phyloP scores from a whole-genome alignment of 2,888 invertebrate species.

The Morpho achilles region DNA sequence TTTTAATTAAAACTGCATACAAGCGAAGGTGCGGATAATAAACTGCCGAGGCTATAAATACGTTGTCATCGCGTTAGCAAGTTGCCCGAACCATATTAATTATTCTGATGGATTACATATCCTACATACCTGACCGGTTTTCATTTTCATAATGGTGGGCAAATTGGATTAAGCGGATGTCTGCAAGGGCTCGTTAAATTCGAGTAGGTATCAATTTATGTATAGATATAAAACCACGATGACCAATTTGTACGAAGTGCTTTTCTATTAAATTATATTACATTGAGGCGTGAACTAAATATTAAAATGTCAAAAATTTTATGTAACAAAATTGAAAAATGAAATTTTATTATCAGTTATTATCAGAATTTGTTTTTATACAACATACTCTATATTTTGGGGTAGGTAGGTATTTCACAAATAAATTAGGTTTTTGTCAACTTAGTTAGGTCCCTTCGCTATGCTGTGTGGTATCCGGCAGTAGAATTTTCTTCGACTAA shows the following conservation, averaged over 20 bases:
- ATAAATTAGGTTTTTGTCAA: too few relatives aligned
- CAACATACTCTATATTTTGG: too few relatives aligned
- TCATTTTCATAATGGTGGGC: slow-evolving; percentile 31
- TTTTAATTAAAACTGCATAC: slow-evolving; percentile 14
- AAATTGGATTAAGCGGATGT: slow-evolving; percentile 32
- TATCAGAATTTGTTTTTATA: too few relatives aligned
- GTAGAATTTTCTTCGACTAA: too few relatives aligned
- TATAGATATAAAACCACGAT: slow-evolving; percentile 5
- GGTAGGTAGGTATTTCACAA: too few relatives aligned
- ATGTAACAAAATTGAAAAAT: background rate
- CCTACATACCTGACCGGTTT: slow-evolving; percentile 27
- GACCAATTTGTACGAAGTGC: slow-evolving; percentile 21
- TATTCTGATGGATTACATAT: slow-evolving; percentile 31
- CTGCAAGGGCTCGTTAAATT: slow-evolving; percentile 31
- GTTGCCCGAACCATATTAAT: slow-evolving; percentile 27
- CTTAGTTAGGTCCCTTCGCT: too few relatives aligned
- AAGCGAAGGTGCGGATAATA: slow-evolving; percentile 5
- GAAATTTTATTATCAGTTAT: too few relatives aligned
- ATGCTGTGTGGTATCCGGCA: too few relatives aligned
- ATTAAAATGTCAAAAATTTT: background rate
- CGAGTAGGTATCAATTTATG: slow-evolving; percentile 20
- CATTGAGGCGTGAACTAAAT: background rate
- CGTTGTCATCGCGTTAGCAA: slow-evolving; percentile 24
- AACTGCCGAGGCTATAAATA: slow-evolving; percentile 16
- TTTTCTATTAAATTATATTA: slow-evolving; percentile 7